phyloP scores from a whole-genome alignment of 2,888 invertebrate genomes.

The Rhagium mordax region DNA sequence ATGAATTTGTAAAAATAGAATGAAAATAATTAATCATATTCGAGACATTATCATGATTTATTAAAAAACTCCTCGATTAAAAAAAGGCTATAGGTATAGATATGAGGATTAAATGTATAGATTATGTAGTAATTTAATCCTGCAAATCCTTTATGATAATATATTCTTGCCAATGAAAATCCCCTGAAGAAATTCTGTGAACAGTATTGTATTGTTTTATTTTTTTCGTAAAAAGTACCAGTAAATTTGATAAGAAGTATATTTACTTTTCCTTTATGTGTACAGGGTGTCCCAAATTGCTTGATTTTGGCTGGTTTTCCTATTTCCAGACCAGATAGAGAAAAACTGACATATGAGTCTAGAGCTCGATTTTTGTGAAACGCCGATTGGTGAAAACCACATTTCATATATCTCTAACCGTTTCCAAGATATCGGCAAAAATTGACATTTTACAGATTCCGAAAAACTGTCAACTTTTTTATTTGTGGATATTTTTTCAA shows the following conservation, averaged over 20 bases:
- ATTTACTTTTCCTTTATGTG: no score
- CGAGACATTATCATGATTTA: constrained; percentile 5
- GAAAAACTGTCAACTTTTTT: no score
- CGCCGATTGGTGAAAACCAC: no score
- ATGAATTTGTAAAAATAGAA: background rate
- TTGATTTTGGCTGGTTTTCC: no score
- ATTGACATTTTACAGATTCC: no score
- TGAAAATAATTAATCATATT: background rate
- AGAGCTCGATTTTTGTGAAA: no score
- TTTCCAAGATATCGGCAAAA: no score
- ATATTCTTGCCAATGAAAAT: background rate
- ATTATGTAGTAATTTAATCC: background rate
- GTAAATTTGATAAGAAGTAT: background rate
- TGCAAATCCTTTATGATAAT: background rate
- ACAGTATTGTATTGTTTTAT: background rate
- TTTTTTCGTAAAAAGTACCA: background rate
- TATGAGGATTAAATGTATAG: background rate
- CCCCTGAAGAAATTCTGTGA: background rate
- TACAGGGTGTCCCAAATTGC: no score
- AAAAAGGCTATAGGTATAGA: background rate
- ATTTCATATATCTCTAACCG: no score
- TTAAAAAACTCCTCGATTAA: constrained; percentile 15
- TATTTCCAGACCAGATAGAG: no score
- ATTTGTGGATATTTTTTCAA: no score
- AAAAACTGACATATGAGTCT: no score